Evolutionary conservation across 2,888 invertebrate species (phyloP).

Genomic region (Epistrophe eligans): DNA sequence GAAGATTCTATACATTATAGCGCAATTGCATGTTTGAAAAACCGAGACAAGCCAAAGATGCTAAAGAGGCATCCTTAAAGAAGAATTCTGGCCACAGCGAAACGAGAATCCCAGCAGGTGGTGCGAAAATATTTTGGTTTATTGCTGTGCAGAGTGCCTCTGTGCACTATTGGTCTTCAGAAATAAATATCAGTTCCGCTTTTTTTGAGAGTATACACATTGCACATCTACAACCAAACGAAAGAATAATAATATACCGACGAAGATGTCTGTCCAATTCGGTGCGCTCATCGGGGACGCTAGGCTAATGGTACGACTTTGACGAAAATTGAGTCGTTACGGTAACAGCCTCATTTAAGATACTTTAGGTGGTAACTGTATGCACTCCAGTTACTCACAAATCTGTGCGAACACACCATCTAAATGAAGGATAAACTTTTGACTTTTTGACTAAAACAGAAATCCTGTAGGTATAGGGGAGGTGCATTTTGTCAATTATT

Average conservation of each 20-base stretch:
- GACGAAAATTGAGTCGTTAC: conserved; percentile 67
- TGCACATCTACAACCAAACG: not conserved
- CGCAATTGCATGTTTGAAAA: conserved; percentile 34
- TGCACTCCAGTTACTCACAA: conserved; percentile 65
- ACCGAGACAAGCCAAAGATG: conserved; percentile 57
- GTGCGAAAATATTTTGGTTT: conserved; percentile 73
- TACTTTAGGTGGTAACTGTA: conserved; percentile 59
- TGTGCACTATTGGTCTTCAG: conserved; percentile 48
- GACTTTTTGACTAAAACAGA: conserved; percentile 10
- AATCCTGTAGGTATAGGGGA: conserved; percentile 13
- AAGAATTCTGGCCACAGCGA: conserved; percentile 61
- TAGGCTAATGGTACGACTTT: conserved; percentile 37
- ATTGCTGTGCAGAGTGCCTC: conserved; percentile 70
- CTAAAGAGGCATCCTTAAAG: conserved; percentile 55
- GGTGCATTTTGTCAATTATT: conserved; percentile 66
- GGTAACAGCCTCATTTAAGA: conserved; percentile 64
- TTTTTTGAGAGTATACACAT: conserved; percentile 31
- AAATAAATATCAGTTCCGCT: conserved; percentile 60
- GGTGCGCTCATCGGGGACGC: conserved; percentile 66
- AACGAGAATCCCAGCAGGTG: conserved; percentile 69
- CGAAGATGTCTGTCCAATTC: conserved; percentile 57
- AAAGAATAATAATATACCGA: conserved; percentile 20
- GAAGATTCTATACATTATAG: conserved; percentile 7
- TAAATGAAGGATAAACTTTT: conserved; percentile 48
- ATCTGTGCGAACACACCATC: conserved; percentile 16